A percentile compares a stretch with the other conserved stretches of the same genome.
Evolutionary conservation across 2,113 vertebrate species (phyloP).

Genomic region (Eclectus roratus): DNA sequence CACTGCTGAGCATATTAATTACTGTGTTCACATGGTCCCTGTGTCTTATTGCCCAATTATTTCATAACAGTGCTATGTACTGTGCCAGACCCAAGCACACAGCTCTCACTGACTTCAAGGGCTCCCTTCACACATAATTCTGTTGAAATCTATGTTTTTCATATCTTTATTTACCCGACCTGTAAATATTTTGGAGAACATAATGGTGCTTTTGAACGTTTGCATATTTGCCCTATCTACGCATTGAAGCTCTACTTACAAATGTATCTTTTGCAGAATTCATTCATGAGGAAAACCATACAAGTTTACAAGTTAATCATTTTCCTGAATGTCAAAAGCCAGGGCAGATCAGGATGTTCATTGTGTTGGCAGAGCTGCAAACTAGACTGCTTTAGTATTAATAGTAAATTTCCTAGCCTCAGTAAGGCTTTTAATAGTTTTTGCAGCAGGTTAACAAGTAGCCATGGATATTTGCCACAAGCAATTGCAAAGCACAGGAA

Average conservation of each 20-base stretch:
- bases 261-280: constrained; percentile 53
- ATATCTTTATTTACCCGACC: not conserved
- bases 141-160: not conserved
- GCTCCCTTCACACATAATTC: not conserved
- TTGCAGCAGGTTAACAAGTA: not conserved
- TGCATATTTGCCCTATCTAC: not conserved
- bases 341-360: constrained; percentile 33
- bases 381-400: constrained; percentile 42
- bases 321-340: constrained; percentile 42
- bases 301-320: constrained; percentile 60
- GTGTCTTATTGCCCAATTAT: constrained; percentile 23
- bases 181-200: constrained; percentile 3
- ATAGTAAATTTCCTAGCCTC: constrained; percentile 22
- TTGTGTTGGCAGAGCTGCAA: not conserved
- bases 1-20: not conserved
- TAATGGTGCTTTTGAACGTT: not conserved
- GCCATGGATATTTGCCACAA: not conserved
- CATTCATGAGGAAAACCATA: constrained; percentile 66
- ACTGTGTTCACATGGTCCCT: not conserved
- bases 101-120: not conserved
- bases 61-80: constrained; percentile 2
- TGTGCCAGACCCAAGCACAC: not conserved
- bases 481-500: not conserved
- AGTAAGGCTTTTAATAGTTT: not conserved
- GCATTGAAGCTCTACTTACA: constrained; percentile 32